phyloP scores from a whole-genome alignment of 2,888 invertebrate genomes.

The Bimastos eiseni region DNA sequence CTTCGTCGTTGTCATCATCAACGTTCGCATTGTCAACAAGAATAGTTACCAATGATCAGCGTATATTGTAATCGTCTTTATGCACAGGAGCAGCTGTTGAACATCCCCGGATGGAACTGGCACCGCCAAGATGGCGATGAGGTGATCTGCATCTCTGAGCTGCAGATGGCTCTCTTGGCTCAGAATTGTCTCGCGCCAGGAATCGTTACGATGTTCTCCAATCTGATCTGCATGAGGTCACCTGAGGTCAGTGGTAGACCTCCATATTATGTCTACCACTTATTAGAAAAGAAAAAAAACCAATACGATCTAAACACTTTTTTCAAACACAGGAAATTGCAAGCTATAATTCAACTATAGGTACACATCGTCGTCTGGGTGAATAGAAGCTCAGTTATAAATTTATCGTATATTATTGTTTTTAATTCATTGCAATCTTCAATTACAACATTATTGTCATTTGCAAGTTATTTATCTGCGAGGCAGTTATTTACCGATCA shows the following conservation, averaged over 20 bases:
- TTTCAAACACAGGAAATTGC: no score
- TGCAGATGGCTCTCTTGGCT: conserved; percentile 43
- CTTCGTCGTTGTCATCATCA: not conserved
- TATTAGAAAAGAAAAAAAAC: no score
- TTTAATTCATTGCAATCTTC: no score
- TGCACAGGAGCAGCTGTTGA: conserved; percentile 1
- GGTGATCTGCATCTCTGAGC: conserved; percentile 44
- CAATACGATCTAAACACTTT: not conserved
- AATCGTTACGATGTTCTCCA: conserved; percentile 58
- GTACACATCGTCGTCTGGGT: no score
- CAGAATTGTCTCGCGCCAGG: conserved; percentile 46
- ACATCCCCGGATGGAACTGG: conserved; percentile 19
- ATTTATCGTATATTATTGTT: no score
- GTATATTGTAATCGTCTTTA: not conserved
- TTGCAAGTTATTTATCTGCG: no score
- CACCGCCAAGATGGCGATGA: conserved; percentile 68
- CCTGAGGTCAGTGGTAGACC: conserved; percentile 72
- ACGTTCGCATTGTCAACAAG: not conserved
- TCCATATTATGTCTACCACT: not conserved
- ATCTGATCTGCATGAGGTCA: conserved; percentile 76
- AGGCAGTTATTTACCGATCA: no score
- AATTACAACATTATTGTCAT: no score
- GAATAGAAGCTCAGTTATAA: no score
- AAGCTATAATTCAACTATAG: no score
- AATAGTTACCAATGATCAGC: not conserved